Conservation (phyloP, 2,888 invertebrate genomes). For the Leptogaster cylindrica region DNA sequence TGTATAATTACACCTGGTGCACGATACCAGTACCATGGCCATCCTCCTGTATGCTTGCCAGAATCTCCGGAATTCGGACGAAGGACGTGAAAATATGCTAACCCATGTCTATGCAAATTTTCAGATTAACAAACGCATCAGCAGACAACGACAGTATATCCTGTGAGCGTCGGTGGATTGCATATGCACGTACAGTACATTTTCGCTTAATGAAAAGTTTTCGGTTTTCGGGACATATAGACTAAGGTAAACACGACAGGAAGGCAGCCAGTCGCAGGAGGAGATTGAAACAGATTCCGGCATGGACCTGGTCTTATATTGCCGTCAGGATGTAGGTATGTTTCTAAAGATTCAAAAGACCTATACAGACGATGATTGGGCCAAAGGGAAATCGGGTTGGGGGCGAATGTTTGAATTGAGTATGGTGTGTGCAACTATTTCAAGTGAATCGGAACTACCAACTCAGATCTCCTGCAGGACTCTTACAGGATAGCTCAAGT, state of each 20-base stretch:
- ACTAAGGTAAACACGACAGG: neutral
- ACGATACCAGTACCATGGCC: neutral
- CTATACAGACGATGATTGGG: neutral
- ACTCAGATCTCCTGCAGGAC: no score
- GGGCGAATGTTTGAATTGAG: no score
- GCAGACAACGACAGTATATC: conserved; percentile 7
- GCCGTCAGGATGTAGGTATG: neutral
- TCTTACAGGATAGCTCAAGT: no score
- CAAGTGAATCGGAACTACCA: no score
- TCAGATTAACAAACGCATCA: conserved; percentile 36
- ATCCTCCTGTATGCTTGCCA: neutral
- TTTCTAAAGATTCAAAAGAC: neutral
- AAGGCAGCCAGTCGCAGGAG: neutral
- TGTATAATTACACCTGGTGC: conserved; percentile 24
- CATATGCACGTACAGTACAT: conserved; percentile 35
- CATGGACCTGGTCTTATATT: neutral
- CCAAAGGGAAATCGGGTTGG: no score
- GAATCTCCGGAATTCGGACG: neutral
- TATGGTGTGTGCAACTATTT: no score
- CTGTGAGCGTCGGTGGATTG: neutral
- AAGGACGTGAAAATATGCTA: conserved; percentile 28
- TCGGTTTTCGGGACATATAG: conserved; percentile 1
- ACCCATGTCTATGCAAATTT: conserved; percentile 37
- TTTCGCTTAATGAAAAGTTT: conserved; percentile 42
- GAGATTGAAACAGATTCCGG: neutral